Evolutionary conservation across 2,113 vertebrate species (phyloP), one percentile per base, ranked within the genome.

Genomic region (Zeus faber): DNA sequence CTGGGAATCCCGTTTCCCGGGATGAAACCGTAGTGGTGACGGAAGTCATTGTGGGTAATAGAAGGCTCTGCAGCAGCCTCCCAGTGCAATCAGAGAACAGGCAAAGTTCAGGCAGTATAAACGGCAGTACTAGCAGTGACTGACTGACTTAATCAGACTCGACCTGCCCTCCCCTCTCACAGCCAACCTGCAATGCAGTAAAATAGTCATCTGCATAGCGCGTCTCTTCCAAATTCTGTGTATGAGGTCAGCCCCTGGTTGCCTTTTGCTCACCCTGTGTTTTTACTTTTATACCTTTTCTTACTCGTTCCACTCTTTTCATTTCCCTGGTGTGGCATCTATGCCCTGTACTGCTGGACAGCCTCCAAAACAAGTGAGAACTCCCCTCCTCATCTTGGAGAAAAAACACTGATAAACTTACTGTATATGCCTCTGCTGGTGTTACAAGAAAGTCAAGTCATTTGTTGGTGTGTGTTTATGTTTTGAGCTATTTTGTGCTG

Each of bases 21-120:
- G n/a, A n/a, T n/a, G n/a, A n/a, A n/a, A n/a, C n/a, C n/a, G 13
- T 26, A 6, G 3, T 27, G 20, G 47, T 46, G 37, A 47, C 21
- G 33, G 62, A 57, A 58, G 76, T 57, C 54, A 72, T 63, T 33
- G 62, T 52, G 8, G 58, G 50, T 39, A 55, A 55, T 45, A 57
- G 54, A 33, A 54, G 58, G 49, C 58, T 52, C 54, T 61, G 50
- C 70, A 58, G 60, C 41, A 55, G 53, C 72, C 47, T 65, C 57
- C 64, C 64, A 70, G 51, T 67, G 59, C 58, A 84, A 81, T 80
- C 68, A 86, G 24, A 13, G 16, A 67, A 65, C 69, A 80, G 67
- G 54, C 85, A 81, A 83, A 86, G 82, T 86, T 77, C 81, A 84
- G 77, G 54, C 18, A 56, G 55, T 49, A 35, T 40, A 17, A 58